Conservation (phyloP, 2,888 invertebrate genomes). For the Latrodectus hesperus region DNA sequence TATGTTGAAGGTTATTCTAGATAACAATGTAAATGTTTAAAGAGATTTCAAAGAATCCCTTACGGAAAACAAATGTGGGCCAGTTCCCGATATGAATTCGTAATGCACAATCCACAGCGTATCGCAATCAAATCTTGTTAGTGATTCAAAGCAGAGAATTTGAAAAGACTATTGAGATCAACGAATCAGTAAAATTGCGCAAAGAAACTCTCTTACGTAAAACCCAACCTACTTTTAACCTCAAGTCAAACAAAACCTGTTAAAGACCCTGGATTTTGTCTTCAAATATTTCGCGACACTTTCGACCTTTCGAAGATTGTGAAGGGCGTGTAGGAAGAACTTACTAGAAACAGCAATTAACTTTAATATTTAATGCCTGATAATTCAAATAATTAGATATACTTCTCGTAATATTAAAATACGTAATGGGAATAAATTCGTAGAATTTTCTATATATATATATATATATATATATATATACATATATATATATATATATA, state of each 20-base stretch:
- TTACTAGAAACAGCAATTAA: background rate
- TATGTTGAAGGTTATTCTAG: too few relatives aligned
- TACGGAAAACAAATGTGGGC: background rate
- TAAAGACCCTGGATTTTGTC: too few relatives aligned
- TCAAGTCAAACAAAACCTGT: constrained; percentile 7
- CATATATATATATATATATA: too few relatives aligned
- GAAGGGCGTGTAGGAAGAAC: background rate
- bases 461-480: too few relatives aligned
- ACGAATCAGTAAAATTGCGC: background rate
- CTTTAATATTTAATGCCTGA: too few relatives aligned
- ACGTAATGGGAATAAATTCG: too few relatives aligned
- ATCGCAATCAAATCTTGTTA: background rate
- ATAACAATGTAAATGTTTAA: too few relatives aligned
- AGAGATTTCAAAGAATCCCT: too few relatives aligned
- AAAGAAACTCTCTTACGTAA: constrained; percentile 10
- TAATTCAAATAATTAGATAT: too few relatives aligned
- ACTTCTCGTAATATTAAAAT: too few relatives aligned
- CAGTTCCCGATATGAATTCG: background rate
- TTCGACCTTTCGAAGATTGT: background rate
- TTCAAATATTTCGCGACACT: too few relatives aligned
- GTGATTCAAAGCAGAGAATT: background rate
- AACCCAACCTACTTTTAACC: constrained; percentile 26
- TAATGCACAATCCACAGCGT: background rate
- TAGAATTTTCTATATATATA: too few relatives aligned
- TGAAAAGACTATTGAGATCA: background rate